Evolutionary conservation across 2,888 invertebrate species (phyloP).

Genomic region (Cephalotes varians): DNA sequence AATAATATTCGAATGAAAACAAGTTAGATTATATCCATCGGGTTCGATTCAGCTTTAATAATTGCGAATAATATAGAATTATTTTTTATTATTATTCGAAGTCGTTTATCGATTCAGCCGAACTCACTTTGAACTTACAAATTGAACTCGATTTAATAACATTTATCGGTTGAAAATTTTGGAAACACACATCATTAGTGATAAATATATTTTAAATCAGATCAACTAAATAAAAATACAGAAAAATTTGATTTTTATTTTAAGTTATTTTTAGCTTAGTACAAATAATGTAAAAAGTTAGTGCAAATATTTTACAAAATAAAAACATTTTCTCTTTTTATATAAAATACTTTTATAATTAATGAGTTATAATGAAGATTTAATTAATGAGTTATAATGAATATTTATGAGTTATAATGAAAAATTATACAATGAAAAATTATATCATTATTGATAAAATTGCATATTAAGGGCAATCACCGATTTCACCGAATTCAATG

Average conservation of each 20-base stretch:
- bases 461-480: no score
- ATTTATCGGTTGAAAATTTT: neutral
- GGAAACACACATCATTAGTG: neutral
- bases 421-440: neutral
- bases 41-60: neutral
- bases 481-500: no score
- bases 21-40: neutral
- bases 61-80: neutral
- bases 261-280: neutral
- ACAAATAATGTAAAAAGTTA: no score
- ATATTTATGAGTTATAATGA: no score
- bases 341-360: no score
- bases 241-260: neutral
- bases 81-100: neutral
- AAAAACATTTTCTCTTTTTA: neutral
- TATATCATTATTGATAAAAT: neutral
- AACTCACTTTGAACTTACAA: neutral
- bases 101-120: neutral
- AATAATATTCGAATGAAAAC: neutral
- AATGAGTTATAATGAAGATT: no score
- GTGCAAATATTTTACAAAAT: no score
- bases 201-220: neutral
- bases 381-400: no score
- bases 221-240: neutral
- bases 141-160: neutral